Evolutionary conservation across 2,888 invertebrate species (phyloP).

Genomic region (Gortyna flavago): DNA sequence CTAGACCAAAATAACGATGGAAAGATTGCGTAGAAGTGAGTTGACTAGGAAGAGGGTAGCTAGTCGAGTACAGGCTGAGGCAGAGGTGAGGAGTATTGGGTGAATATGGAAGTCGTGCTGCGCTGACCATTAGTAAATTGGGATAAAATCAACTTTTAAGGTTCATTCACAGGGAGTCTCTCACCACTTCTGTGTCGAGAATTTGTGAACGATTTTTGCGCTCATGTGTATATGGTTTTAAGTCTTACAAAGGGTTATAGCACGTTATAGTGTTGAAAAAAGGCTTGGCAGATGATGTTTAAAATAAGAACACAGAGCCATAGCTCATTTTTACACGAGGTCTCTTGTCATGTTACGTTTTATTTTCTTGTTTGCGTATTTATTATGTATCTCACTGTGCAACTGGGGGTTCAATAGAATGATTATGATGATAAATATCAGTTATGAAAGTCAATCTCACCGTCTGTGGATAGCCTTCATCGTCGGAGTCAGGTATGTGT

Average conservation of each 20-base stretch:
- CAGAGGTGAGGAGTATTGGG: background rate
- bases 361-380: background rate
- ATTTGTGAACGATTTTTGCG: no score
- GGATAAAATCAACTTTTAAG: background rate
- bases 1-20: background rate
- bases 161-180: background rate
- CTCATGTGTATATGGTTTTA: no score
- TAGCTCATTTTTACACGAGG: background rate
- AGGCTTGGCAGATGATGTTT: no score
- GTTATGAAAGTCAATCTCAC: conserved; percentile 61
- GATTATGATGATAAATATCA: background rate
- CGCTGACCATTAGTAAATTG: no score
- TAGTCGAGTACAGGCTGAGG: no score
- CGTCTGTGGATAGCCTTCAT: conserved; percentile 86
- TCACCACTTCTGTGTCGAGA: background rate
- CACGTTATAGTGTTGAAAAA: background rate
- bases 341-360: background rate
- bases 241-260: background rate
- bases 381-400: background rate
- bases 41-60: background rate
- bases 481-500: conserved; percentile 87
- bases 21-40: background rate
- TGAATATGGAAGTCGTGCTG: background rate
- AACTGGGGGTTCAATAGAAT: background rate
- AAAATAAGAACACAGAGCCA: background rate